phyloP scores from a whole-genome alignment of 2,888 invertebrate genomes.

The Kuschelorhynchus macadamiae region DNA sequence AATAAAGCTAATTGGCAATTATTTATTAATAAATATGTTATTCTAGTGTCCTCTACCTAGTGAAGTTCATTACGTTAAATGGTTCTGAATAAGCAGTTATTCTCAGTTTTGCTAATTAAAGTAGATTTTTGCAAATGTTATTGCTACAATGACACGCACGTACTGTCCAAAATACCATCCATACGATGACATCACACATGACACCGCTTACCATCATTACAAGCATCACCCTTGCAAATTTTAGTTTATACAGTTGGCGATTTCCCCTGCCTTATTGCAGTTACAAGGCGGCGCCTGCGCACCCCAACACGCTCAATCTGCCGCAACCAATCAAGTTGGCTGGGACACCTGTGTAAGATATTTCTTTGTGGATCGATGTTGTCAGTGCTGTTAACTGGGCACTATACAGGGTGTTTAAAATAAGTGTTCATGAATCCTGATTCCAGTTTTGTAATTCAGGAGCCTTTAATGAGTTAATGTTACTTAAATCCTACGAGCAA shows the following conservation, averaged over 20 bases:
- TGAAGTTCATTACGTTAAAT: too few species aligned
- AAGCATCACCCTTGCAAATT: constrained; percentile 63
- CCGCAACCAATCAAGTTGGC: constrained; percentile 84
- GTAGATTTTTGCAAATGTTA: too few species aligned
- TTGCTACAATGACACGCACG: too few species aligned
- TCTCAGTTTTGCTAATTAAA: too few species aligned
- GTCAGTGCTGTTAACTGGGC: constrained; percentile 13
- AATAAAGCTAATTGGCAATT: too few species aligned
- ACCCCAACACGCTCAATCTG: constrained; percentile 84
- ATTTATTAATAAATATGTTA: too few species aligned
- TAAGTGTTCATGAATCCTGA: neutral
- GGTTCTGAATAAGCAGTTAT: too few species aligned
- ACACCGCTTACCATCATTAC: constrained; percentile 22
- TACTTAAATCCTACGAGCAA: too few species aligned
- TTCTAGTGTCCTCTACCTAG: too few species aligned
- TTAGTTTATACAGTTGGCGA: constrained; percentile 96
- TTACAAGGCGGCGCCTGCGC: constrained; percentile 83
- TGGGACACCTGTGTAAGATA: constrained; percentile 73
- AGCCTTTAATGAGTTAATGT: too few species aligned
- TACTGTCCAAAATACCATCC: too few species aligned
- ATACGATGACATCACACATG: neutral
- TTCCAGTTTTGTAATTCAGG: too few species aligned
- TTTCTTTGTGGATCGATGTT: constrained; percentile 55
- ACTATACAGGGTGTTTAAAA: constrained; percentile 23
- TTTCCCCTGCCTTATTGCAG: constrained; percentile 97